Percentiles rank a stretch among this genome's conserved stretches.
Evolutionary conservation across 2,113 vertebrate species (phyloP).

Genomic region (Notothenia rossii): DNA sequence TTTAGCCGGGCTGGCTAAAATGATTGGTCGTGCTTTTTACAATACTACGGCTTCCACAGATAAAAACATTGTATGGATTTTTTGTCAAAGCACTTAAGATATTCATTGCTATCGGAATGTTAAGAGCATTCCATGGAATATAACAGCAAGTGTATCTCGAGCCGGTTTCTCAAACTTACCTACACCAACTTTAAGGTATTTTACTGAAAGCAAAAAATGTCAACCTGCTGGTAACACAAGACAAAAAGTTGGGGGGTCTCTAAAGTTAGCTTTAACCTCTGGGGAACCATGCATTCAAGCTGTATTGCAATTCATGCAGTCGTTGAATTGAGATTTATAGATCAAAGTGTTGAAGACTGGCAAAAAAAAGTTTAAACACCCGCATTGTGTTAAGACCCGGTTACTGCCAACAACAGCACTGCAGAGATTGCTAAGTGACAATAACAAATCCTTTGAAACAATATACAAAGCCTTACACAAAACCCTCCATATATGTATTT

Average conservation of each 20-base stretch:
- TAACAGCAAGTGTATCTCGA: no score
- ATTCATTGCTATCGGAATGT: no score
- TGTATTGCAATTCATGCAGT: neutral
- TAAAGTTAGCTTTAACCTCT: neutral
- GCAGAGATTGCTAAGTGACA: neutral
- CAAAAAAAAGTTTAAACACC: neutral
- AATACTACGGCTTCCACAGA: no score
- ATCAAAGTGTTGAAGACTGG: neutral
- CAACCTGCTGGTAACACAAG: neutral
- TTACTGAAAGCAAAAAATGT: neutral
- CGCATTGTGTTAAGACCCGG: neutral
- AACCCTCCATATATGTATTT: neutral
- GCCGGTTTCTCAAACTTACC: no score
- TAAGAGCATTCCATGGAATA: no score
- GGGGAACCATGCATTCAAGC: neutral
- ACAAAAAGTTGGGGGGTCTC: neutral
- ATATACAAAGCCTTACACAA: conserved; percentile 2
- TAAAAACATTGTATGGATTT: no score
- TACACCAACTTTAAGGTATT: no score
- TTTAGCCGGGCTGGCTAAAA: no score
- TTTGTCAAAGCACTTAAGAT: no score
- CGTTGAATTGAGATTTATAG: neutral
- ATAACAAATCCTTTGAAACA: conserved; percentile 18
- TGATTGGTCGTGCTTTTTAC: no score
- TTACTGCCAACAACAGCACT: neutral